phyloP scores from a whole-genome alignment of 2,797 vertebrate species.

The Sebastes oblongus region DNA sequence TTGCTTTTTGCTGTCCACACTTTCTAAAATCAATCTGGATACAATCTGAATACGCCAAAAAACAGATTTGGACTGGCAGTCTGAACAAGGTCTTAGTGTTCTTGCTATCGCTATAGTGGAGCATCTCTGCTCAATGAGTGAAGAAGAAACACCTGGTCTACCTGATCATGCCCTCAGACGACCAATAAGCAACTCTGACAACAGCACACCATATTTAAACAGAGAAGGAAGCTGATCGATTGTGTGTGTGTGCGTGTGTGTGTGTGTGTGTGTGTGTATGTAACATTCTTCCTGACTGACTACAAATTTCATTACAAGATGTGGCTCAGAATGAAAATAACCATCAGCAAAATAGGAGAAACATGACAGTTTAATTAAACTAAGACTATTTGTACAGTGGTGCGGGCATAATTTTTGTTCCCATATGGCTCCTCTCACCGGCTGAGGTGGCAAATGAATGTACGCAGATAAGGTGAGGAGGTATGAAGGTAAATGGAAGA shows the following conservation, averaged over 20 bases:
- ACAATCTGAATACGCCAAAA: too few relatives aligned
- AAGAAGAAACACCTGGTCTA: conserved; percentile 2
- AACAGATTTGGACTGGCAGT: too few relatives aligned
- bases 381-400: conserved; percentile 36
- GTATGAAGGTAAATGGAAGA: conserved; percentile 28
- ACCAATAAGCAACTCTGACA: conserved; percentile 22
- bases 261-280: not conserved
- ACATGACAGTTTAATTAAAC: conserved; percentile 75
- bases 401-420: conserved; percentile 32
- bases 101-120: fast-evolving
- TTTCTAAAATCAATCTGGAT: too few relatives aligned
- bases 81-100: not conserved
- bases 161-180: conserved; percentile 13
- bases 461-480: conserved; percentile 22
- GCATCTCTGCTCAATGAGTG: not conserved
- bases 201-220: conserved; percentile 33
- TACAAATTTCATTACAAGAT: conserved; percentile 48
- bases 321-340: conserved; percentile 54
- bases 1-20: too few relatives aligned
- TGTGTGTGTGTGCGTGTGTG: not conserved
- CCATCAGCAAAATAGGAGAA: conserved; percentile 61
- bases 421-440: conserved; percentile 48
- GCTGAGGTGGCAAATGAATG: conserved; percentile 24
- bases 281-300: conserved; percentile 26
- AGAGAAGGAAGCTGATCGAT: conserved; percentile 1